Evolutionary conservation across 2,888 invertebrate genomes (phyloP), one percentile per base, ranked within the genome.

Genomic region (Cinara cedri): DNA sequence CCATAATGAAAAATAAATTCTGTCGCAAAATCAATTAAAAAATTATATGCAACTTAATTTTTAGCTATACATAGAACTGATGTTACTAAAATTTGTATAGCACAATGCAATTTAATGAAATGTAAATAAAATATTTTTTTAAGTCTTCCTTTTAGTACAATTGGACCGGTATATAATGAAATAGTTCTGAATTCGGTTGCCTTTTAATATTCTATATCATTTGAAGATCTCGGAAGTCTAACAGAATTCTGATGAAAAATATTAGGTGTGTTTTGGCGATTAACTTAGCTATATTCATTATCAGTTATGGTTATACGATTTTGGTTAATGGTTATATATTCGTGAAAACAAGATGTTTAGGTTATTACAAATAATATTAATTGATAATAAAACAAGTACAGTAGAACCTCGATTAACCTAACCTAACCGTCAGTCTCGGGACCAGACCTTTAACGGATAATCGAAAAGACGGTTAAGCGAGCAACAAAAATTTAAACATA

Each of bases 221-320:
- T 46, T 9, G 63, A 51, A 8, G 34, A 11, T n/a, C 62, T 63
- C 3, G 74, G 74, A 13, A 49, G 16, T 46, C 74, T 60, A 9
- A 62, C 26, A 74, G 57, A 54, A 74, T 34, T 74, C 63, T 1
- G 21, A 19, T 24, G 74, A 63, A 14, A 60, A 74, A 24, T 63
- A 74, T n/a, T n/a, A n/a, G n/a, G n/a, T n/a, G n/a, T n/a, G n/a
- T n/a, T n/a, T n/a, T n/a, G n/a, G n/a, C n/a, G n/a, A n/a, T n/a
- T n/a, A n/a, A n/a, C n/a, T n/a, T n/a, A n/a, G n/a, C n/a, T n/a
- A n/a, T n/a, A n/a, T n/a, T n/a, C n/a, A n/a, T n/a, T n/a, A n/a
- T n/a, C n/a, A n/a, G n/a, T n/a, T n/a, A n/a, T n/a, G n/a, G n/a
- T n/a, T n/a, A n/a, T n/a, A n/a, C n/a, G n/a, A n/a, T n/a, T n/a